phyloP scores from a whole-genome alignment of 2,888 invertebrate species.

The Dorcus hopei region DNA sequence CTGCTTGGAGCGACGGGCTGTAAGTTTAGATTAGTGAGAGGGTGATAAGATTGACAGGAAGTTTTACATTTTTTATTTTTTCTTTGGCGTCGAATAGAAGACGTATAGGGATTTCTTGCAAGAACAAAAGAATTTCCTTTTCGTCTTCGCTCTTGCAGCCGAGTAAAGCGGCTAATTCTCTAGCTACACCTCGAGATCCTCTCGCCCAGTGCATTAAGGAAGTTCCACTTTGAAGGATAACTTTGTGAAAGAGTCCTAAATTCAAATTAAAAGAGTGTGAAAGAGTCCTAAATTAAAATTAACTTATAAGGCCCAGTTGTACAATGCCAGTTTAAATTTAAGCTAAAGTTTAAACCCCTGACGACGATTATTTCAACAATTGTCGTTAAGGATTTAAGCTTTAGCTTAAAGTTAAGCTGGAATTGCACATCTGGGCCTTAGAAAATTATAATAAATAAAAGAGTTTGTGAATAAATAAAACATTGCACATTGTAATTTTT shows the following conservation, averaged over 20 bases:
- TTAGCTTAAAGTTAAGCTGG: too few species aligned
- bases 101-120: neutral
- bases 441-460: too few species aligned
- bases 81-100: slow-evolving; percentile 1
- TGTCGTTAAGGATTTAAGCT: too few species aligned
- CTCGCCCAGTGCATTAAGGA: slow-evolving; percentile 4
- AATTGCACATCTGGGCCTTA: too few species aligned
- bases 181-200: slow-evolving; percentile 1
- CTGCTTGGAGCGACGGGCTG: neutral
- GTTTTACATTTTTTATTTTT: slow-evolving; percentile 4
- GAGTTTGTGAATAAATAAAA: too few species aligned
- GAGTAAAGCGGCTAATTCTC: neutral
- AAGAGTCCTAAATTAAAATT: slow-evolving; percentile 30
- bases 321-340: too few species aligned
- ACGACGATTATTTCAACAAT: too few species aligned
- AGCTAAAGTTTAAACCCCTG: too few species aligned
- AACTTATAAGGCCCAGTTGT: too few species aligned
- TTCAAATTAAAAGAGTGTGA: slow-evolving; percentile 31
- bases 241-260: slow-evolving; percentile 27
- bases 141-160: slow-evolving; percentile 1
- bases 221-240: slow-evolving; percentile 13
- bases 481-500: too few species aligned
- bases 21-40: neutral
- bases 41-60: too few species aligned
- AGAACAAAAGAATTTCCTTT: slow-evolving; percentile 3